phyloP scores from a whole-genome alignment of 2,888 invertebrate genomes.

The Plagiodera versicolora region DNA sequence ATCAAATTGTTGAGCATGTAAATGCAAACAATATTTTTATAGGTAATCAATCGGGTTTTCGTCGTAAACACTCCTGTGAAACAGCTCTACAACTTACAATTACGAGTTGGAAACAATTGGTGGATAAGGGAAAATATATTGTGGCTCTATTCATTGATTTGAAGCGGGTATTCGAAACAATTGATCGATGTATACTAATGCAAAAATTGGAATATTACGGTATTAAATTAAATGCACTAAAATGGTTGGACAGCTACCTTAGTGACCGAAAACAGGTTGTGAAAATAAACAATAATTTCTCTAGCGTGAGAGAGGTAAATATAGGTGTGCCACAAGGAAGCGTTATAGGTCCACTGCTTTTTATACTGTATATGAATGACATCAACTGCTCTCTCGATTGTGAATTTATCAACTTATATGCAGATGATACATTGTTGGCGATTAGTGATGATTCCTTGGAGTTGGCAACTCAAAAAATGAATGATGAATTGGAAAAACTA shows the following conservation, averaged over 20 bases:
- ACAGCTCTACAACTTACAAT: background rate
- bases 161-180: background rate
- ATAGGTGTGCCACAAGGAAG: slow-evolving; percentile 8
- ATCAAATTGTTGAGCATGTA: slow-evolving; percentile 1
- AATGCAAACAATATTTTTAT: background rate
- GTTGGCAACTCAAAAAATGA: background rate
- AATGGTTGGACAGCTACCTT: slow-evolving; percentile 10
- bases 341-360: slow-evolving; percentile 4
- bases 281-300: slow-evolving; percentile 4
- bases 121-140: slow-evolving; percentile 5
- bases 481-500: background rate
- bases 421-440: slow-evolving; percentile 10
- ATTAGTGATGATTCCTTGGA: slow-evolving; percentile 3
- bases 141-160: background rate
- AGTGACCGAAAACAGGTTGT: slow-evolving; percentile 8
- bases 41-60: slow-evolving; percentile 8
- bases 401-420: slow-evolving; percentile 4
- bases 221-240: background rate
- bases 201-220: background rate
- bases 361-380: slow-evolving; percentile 8
- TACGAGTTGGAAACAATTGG: slow-evolving; percentile 2
- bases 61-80: slow-evolving; percentile 1
- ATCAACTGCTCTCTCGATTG: slow-evolving; percentile 6
- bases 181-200: background rate
- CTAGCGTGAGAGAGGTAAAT: background rate